Percentiles rank a stretch among this genome's conserved stretches.
Conservation (phyloP, 1,140 invertebrate genomes). For the Cotesia typhae region DNA sequence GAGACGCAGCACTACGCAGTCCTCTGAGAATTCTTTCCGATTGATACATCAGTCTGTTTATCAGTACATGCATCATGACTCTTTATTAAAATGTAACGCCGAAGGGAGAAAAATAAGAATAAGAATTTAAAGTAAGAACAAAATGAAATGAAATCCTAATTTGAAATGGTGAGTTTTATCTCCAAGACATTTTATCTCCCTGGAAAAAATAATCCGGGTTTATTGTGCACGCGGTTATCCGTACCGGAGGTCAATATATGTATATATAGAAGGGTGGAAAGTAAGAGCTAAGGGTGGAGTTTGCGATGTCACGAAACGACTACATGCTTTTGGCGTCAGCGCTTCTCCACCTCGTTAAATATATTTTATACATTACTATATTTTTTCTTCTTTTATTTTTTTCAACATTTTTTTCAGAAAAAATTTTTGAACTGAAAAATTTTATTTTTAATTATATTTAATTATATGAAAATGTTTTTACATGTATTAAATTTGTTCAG, state of each 20-base stretch:
- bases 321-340: conserved; percentile 11
- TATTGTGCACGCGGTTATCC: conserved; percentile 28
- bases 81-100: background rate
- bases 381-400: background rate
- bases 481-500: too few relatives aligned
- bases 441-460: too few relatives aligned
- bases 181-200: conserved; percentile 44
- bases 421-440: background rate
- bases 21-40: too few relatives aligned
- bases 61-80: too few relatives aligned
- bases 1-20: too few relatives aligned
- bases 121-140: background rate
- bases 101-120: background rate
- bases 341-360: conserved; percentile 18
- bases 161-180: conserved; percentile 25
- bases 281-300: conserved; percentile 15
- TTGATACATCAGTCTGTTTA: too few relatives aligned
- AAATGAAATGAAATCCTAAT: conserved; percentile 36
- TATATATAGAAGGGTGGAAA: conserved; percentile 6
- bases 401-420: background rate
- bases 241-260: background rate
- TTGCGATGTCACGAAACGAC: conserved; percentile 25
- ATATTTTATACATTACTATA: conserved; percentile 7
- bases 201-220: conserved; percentile 38
- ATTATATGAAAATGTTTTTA: too few relatives aligned